Evolutionary conservation across 2,888 invertebrate species (phyloP).

Genomic region (Dendrolimus pini): DNA sequence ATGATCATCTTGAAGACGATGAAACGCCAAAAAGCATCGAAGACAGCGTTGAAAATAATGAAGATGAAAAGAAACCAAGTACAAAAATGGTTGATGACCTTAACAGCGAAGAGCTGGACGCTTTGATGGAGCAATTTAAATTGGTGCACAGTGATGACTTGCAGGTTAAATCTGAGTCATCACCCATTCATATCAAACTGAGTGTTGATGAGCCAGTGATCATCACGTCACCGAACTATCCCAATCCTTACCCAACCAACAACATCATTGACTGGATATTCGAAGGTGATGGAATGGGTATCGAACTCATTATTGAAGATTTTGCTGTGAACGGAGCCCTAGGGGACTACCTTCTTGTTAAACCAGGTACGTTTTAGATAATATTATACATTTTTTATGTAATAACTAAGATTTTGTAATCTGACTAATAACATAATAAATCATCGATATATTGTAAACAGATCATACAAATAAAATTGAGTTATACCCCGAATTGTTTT

Average conservation of each 20-base stretch:
- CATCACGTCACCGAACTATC: constrained; percentile 48
- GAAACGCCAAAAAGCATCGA: constrained; percentile 7
- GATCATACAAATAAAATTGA: too few species aligned
- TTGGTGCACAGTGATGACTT: constrained; percentile 25
- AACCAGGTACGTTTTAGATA: constrained; percentile 45
- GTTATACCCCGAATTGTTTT: too few species aligned
- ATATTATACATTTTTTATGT: too few species aligned
- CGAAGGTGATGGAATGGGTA: constrained; percentile 52
- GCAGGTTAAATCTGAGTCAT: constrained; percentile 24
- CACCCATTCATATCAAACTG: constrained; percentile 30
- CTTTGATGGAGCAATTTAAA: constrained; percentile 34
- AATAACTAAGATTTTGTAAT: too few species aligned
- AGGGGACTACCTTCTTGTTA: constrained; percentile 56
- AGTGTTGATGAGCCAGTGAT: constrained; percentile 32
- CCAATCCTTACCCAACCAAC: constrained; percentile 41
- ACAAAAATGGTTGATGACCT: constrained; percentile 26
- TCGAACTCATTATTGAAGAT: constrained; percentile 59
- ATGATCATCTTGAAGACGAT: constrained; percentile 6
- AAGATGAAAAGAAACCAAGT: constrained; percentile 5
- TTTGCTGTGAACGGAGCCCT: constrained; percentile 45
- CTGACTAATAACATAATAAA: too few species aligned
- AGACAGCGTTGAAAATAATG: constrained; percentile 6
- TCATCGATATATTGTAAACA: too few species aligned
- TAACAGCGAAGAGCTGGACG: constrained; percentile 27
- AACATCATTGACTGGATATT: constrained; percentile 52